Base-by-base conservation (phyloP, 1,140 invertebrate species). In the Riptortus pedestris region DNA sequence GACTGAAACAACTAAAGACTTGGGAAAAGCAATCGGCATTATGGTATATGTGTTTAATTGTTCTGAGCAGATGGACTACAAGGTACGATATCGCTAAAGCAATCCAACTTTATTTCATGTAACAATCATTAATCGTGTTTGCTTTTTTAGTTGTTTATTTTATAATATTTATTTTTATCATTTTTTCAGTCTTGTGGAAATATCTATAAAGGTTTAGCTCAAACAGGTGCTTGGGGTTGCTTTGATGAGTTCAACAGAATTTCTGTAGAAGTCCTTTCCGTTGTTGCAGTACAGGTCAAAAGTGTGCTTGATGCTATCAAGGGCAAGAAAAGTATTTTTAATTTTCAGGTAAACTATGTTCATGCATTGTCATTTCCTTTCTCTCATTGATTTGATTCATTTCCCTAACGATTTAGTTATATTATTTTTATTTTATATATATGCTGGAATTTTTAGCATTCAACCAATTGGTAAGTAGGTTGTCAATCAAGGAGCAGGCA, bases 11-110 rank as follows among this genome's bases (percentile, higher is more conserved):
- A 93, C 91, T 0, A 96, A 96, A 76, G 91, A 95, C 80, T 77
- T 96, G 51, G 92, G 91, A 2, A 80, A 89, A 71, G 90, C 91
- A 11, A 76, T 96, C 0, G 92, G 91, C 26, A 88, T 93, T 69
- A 93, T 94, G 90, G 91, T 95, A 0, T 94, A 94, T 70, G 93
- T 96, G 0, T 96, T 95, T 76, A 96, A 96, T 74, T 95, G 93
- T 74, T 95, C 92, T 0, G 91, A 96, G 73, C 91, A 95, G 79
- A 94, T 96, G 91, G 92, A 96, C 75, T 96, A 94, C 74, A 90
- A 90, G 69, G 77, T 79, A 66, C 66, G 38, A 14, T n/a, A n/a
- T n/a, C n/a, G n/a, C n/a, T n/a, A n/a, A n/a, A n/a, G n/a, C 38
- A n/a, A n/a, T n/a, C n/a, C n/a, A 38, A 38, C 5, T 38, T 38